Evolutionary conservation across 2,113 vertebrate genomes (phyloP), one percentile per base, ranked within the genome.

Genomic region (Phalacrocorax pelagicus): DNA sequence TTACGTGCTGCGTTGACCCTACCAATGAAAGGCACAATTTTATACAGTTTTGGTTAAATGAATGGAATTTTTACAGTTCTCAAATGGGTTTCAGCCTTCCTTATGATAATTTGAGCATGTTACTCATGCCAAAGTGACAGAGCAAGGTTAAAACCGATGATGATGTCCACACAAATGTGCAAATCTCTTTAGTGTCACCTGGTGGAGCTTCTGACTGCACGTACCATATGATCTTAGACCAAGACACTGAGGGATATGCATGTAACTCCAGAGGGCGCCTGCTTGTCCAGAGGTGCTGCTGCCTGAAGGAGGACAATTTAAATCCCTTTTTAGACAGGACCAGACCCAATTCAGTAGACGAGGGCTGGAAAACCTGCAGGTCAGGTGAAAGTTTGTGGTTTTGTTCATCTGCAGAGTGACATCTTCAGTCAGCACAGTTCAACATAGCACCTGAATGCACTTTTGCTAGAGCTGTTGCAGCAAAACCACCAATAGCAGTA

Each of bases 371-470:
- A 86, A 77, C 11, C 36, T 73, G 14, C 46, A 81, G 46, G 10
- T 52, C 19, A 62, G 9, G 12, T 51, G 59, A 10, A 66, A n/a
- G 27, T 66, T 10, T 44, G 11, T 58, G 49, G 3, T 3, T 75
- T 58, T 59, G 32, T 42, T 71, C 27, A 38, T 46, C 62, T 55
- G 46, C 67, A 61, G n/a, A 27, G 30, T n/a, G 44, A 17, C 42
- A 49, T 40, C 69, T 42, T 81, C 59, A 58, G 32, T 18, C 27
- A 42, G 15, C 17, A 26, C 24, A 51, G 40, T 24, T 62, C 38
- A 49, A 6, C 3, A 0, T 2, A 12, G 29, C n/a, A 38, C 62
- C 14, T 27, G 27, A 26, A 36, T 3, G 8, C 36, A 24, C 29
- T 22, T 88, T 27, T 40, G 4, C 55, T 69, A 29, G 5, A 58